phyloP scores from a whole-genome alignment of 2,888 invertebrate genomes.

The Epirrhoe tristata region DNA sequence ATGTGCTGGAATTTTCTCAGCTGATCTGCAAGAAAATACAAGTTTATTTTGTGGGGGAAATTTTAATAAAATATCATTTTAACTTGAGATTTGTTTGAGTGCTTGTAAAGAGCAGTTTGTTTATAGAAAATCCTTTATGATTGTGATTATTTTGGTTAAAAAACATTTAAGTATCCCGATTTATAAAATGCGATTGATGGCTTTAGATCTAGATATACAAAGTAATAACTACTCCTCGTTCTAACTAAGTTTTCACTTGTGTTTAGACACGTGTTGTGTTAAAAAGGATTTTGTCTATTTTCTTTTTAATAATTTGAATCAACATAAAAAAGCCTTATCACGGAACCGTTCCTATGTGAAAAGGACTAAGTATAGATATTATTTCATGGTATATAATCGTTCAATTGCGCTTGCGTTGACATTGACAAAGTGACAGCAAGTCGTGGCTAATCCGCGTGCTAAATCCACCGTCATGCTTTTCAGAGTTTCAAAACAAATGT shows the following conservation, averaged over 20 bases:
- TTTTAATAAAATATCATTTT: neutral
- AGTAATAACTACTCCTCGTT: too few species aligned
- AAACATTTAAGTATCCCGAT: too few species aligned
- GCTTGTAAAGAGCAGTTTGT: neutral
- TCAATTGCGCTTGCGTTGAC: conserved; percentile 40
- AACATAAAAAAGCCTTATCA: too few species aligned
- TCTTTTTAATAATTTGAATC: too few species aligned
- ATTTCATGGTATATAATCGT: neutral
- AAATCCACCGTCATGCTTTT: conserved; percentile 53
- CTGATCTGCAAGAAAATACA: conserved; percentile 50
- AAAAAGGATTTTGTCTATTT: too few species aligned
- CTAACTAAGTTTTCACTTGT: too few species aligned
- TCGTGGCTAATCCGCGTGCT: conserved; percentile 45
- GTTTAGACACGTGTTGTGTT: too few species aligned
- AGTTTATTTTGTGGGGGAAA: conserved; percentile 5
- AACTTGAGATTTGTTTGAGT: neutral
- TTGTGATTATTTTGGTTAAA: neutral
- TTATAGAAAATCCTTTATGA: neutral
- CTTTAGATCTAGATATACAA: too few species aligned
- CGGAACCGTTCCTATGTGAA: too few species aligned
- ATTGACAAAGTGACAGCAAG: conserved; percentile 51
- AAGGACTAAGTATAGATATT: too few species aligned
- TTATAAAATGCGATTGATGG: too few species aligned
- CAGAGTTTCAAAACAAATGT: conserved; percentile 45
- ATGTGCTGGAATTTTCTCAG: conserved; percentile 22